Percentiles rank a stretch among this genome's conserved stretches.
Evolutionary conservation across 1,140 invertebrate species (phyloP).

Genomic region (Chelonus insularis): DNA sequence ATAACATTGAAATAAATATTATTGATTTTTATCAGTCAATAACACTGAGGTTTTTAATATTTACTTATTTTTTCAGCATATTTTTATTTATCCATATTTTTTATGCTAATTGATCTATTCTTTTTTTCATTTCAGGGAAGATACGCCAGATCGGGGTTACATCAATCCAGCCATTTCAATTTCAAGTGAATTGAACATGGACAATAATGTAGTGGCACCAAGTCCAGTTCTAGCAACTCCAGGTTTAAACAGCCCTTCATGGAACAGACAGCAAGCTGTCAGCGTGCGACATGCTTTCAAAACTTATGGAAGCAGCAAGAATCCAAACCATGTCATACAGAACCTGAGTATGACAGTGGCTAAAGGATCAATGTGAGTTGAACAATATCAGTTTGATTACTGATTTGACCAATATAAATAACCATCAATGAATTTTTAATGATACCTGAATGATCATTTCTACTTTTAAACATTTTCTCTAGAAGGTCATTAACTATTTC

Average conservation of each 20-base stretch:
- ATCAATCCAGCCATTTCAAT: conserved; percentile 36
- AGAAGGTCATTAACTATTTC: too few relatives aligned
- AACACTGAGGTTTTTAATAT: too few relatives aligned
- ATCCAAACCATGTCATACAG: conserved; percentile 79
- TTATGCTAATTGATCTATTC: neutral
- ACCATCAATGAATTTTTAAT: too few relatives aligned
- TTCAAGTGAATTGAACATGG: conserved; percentile 42
- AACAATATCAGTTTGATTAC: neutral
- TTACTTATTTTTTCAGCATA: too few relatives aligned
- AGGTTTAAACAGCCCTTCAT: conserved; percentile 52
- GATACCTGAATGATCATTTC: too few relatives aligned
- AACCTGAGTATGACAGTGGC: conserved; percentile 89
- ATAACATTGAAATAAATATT: too few relatives aligned
- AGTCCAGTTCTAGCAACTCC: conserved; percentile 45
- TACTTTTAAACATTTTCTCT: too few relatives aligned
- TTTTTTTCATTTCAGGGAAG: conserved; percentile 38
- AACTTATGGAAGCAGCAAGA: conserved; percentile 81
- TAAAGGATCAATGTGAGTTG: conserved; percentile 87
- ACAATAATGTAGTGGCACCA: conserved; percentile 38
- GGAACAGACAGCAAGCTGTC: conserved; percentile 77
- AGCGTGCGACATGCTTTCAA: conserved; percentile 84
- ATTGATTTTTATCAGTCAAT: too few relatives aligned
- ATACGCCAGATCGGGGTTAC: conserved; percentile 33
- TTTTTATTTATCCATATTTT: neutral
- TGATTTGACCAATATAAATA: too few relatives aligned